Conservation (phyloP, 2,797 vertebrate genomes). For the Hydrocynus forskahlii region DNA sequence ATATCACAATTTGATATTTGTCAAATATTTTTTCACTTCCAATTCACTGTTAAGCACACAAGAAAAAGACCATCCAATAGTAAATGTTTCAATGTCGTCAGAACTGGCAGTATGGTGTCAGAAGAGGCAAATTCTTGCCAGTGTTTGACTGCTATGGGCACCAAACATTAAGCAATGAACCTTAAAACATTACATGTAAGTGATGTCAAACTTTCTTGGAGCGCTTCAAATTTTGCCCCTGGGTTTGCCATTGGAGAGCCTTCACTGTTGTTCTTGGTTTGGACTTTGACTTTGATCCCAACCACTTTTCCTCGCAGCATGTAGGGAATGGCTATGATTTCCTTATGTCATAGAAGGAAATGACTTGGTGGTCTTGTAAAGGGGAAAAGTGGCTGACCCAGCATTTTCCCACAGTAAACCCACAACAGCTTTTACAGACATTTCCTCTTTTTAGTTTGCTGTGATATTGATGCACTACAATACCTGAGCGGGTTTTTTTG, state of each 20-base stretch:
- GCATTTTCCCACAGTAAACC: conserved; percentile 43
- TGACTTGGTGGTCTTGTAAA: conserved; percentile 48
- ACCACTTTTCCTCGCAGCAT: conserved; percentile 46
- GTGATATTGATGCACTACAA: neutral
- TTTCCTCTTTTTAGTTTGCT: conserved; percentile 3
- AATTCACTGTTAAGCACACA: neutral
- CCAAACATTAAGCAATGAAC: conserved; percentile 12
- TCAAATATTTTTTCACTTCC: too few species aligned
- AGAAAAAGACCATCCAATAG: neutral
- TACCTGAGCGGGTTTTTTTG: conserved; percentile 30
- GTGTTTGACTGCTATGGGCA: conserved; percentile 34
- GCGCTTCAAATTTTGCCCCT: conserved; percentile 12
- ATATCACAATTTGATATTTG: too few species aligned
- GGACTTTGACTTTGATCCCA: conserved; percentile 37
- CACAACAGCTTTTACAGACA: conserved; percentile 14
- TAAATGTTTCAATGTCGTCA: neutral
- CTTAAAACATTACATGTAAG: conserved; percentile 13
- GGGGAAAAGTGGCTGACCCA: conserved; percentile 43
- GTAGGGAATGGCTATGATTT: conserved; percentile 39
- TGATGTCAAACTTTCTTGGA: conserved; percentile 35
- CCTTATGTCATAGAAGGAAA: conserved; percentile 48
- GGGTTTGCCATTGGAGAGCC: conserved; percentile 24
- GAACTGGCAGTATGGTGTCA: conserved; percentile 5
- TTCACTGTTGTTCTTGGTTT: conserved; percentile 33
- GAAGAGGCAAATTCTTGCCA: neutral